phyloP scores from a whole-genome alignment of 2,888 invertebrate genomes.

The Nymphalis urticae region DNA sequence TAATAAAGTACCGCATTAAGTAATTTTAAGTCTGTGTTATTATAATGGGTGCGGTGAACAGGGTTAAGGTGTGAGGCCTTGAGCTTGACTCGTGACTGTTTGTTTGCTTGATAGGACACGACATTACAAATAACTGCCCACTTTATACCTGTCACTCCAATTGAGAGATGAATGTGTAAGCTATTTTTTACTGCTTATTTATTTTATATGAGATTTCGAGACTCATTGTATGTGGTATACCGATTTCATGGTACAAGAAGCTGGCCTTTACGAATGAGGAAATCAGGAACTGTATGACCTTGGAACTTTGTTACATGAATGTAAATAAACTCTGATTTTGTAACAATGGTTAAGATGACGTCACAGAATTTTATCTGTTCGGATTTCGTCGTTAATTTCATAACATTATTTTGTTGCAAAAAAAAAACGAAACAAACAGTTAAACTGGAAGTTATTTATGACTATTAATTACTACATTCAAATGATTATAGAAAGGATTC shows the following conservation, averaged over 20 bases:
- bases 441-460: no score
- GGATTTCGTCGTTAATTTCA: background rate
- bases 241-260: conserved; percentile 21
- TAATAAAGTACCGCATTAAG: background rate
- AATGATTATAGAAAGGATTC: no score
- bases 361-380: background rate
- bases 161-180: conserved; percentile 22
- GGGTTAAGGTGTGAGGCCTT: conserved; percentile 66
- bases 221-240: conserved; percentile 19
- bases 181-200: conserved; percentile 11
- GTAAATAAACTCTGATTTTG: background rate
- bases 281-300: background rate
- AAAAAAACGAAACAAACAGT: no score
- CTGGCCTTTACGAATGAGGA: conserved; percentile 28
- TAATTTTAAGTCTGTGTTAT: conserved; percentile 2
- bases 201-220: conserved; percentile 4
- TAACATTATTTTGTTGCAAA: background rate
- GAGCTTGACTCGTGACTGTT: conserved; percentile 74
- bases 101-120: conserved; percentile 47
- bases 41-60: conserved; percentile 33
- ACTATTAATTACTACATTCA: no score
- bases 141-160: conserved; percentile 44
- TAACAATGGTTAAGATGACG: background rate
- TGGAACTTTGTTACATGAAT: background rate
- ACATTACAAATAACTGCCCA: conserved; percentile 48